phyloP scores from a whole-genome alignment of 2,113 vertebrate species.

The Vireo altiloquus region DNA sequence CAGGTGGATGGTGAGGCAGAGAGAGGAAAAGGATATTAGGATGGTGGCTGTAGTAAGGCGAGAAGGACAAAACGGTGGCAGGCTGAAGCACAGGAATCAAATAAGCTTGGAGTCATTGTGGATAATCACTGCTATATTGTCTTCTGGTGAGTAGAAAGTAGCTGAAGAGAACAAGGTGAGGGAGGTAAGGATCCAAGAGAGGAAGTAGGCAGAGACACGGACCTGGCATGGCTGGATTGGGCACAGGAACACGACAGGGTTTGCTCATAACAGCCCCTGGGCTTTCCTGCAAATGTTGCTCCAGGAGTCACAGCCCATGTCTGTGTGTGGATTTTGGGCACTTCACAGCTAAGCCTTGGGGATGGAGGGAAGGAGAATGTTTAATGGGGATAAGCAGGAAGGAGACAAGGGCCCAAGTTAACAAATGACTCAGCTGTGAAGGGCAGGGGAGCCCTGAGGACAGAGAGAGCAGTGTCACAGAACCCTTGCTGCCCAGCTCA shows the following conservation, averaged over 20 bases:
- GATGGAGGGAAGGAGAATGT: not conserved
- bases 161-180: not conserved
- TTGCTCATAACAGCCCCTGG: not conserved
- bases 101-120: not conserved
- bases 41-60: not conserved
- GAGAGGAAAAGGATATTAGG: not conserved
- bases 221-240: not conserved
- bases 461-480: not conserved
- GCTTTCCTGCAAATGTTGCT: not conserved
- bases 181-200: not conserved
- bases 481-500: accelerated
- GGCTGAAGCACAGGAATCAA: not conserved
- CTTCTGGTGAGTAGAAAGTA: not conserved
- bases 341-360: not conserved
- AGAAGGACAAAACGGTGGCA: not conserved
- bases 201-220: not conserved
- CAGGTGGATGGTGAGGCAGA: not conserved
- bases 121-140: not conserved
- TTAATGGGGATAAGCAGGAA: not conserved
- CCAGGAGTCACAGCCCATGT: not conserved
- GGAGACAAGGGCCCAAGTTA: not conserved
- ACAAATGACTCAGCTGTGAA: not conserved
- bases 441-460: not conserved
- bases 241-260: not conserved
- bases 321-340: not conserved